These are phyloP conservation scores for Etia nguti DNA, from an alignment of 2,113 vertebrate species.

Conservation along the genomic window DNA sequence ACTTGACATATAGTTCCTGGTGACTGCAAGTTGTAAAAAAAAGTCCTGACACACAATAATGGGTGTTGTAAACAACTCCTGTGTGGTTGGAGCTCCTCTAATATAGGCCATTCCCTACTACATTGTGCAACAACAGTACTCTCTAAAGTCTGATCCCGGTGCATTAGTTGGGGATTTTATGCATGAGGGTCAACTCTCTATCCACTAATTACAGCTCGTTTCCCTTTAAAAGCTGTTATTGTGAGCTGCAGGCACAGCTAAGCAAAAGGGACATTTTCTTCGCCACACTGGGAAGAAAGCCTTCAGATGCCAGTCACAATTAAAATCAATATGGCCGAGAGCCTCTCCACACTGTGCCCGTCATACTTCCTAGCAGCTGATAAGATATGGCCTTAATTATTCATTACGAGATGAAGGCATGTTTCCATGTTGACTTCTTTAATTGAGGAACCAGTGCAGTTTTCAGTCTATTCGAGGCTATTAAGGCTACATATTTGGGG, in stretches of 20 bases:
- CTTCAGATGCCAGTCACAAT: slow-evolving; percentile 57
- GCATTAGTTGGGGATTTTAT: slow-evolving; percentile 17
- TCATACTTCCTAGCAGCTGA: slow-evolving; percentile 17
- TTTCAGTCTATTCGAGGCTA: neutral
- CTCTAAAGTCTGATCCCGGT: neutral
- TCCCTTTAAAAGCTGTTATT: slow-evolving; percentile 28
- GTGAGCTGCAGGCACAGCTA: slow-evolving; percentile 21
- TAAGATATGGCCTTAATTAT: slow-evolving; percentile 41
- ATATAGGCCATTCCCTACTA: neutral
- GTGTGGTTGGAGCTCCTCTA: neutral
- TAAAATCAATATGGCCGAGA: slow-evolving; percentile 46
- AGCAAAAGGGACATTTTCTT: slow-evolving; percentile 36
- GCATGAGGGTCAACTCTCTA: slow-evolving; percentile 38
- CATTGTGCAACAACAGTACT: neutral
- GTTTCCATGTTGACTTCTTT: slow-evolving; percentile 30
- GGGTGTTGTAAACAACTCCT: neutral
- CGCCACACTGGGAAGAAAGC: slow-evolving; percentile 27
- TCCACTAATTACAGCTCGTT: slow-evolving; percentile 62
- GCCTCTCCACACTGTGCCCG: slow-evolving; percentile 13
- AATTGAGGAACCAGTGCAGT: slow-evolving; percentile 3
- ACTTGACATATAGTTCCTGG: neutral
- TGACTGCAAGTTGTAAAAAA: neutral
- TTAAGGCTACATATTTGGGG: neutral
- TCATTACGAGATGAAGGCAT: slow-evolving; percentile 17
- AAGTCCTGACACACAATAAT: neutral